Conservation (phyloP, 1,140 invertebrate species). For the Coboldia fuscipes region DNA sequence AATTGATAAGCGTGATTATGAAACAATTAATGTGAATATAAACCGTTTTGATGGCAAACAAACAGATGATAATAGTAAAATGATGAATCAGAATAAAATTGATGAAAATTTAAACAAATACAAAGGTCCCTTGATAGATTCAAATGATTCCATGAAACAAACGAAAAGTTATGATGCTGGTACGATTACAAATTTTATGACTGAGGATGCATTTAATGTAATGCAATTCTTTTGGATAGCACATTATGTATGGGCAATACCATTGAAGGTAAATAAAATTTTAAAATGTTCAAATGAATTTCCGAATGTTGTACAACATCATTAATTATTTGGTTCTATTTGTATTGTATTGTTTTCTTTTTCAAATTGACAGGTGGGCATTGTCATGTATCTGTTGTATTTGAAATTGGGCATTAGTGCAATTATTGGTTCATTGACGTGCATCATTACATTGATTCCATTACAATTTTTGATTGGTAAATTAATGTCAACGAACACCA, state of each 20-base stretch:
- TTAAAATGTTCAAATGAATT: conserved; percentile 1
- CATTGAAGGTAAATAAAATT: conserved; percentile 41
- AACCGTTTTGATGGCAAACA: conserved; percentile 13
- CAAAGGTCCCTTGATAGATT: conserved; percentile 8
- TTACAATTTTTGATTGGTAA: conserved; percentile 49
- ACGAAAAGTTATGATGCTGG: conserved; percentile 30
- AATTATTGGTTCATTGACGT: conserved; percentile 47
- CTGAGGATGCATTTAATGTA: conserved; percentile 59
- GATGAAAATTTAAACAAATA: conserved; percentile 16
- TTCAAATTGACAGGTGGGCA: conserved; percentile 33
- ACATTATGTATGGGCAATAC: conserved; percentile 71
- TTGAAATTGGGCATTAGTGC: conserved; percentile 55
- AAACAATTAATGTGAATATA: conserved; percentile 7
- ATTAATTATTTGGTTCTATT: conserved; percentile 1
- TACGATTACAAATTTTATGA: conserved; percentile 58
- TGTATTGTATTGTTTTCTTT: conserved; percentile 5
- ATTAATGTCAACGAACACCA: conserved; percentile 44
- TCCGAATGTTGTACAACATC: neutral
- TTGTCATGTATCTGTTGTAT: conserved; percentile 53
- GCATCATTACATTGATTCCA: conserved; percentile 43
- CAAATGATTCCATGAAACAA: conserved; percentile 6
- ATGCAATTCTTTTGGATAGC: conserved; percentile 68
- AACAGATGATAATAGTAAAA: neutral
- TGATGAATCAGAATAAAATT: conserved; percentile 12
- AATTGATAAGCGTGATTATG: neutral